Conservation (phyloP, 1,140 invertebrate genomes). For the Augochlora pura region DNA sequence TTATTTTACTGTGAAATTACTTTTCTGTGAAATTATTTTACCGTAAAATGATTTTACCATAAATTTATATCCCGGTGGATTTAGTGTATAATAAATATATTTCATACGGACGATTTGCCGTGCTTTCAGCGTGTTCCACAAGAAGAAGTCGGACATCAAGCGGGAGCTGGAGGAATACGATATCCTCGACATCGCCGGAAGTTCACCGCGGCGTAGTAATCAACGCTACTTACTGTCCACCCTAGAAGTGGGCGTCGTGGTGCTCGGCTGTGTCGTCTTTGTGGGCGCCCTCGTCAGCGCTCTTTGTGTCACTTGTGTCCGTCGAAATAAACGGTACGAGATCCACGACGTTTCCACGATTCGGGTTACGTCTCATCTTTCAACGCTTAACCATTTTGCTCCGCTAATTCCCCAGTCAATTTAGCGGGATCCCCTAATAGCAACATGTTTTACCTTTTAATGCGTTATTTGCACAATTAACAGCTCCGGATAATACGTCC, state of each 20-base stretch:
- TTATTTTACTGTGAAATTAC: too few relatives aligned
- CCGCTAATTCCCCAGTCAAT: too few relatives aligned
- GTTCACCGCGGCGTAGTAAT: conserved; percentile 71
- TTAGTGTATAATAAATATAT: too few relatives aligned
- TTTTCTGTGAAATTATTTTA: too few relatives aligned
- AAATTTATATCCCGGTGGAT: neutral
- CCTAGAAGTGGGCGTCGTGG: conserved; percentile 89
- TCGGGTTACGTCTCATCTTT: neutral
- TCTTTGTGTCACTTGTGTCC: conserved; percentile 88
- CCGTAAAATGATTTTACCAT: too few relatives aligned
- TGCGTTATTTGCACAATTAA: too few relatives aligned
- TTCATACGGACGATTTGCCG: neutral
- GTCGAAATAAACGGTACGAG: conserved; percentile 83
- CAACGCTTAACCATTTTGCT: too few relatives aligned
- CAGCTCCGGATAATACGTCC: too few relatives aligned
- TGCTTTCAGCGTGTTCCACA: conserved; percentile 81
- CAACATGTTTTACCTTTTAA: too few relatives aligned
- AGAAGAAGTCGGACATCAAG: conserved; percentile 83
- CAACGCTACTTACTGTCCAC: conserved; percentile 84
- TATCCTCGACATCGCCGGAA: conserved; percentile 81
- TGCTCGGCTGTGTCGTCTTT: conserved; percentile 89
- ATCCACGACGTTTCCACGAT: conserved; percentile 37
- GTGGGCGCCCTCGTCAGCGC: conserved; percentile 88
- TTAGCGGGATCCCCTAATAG: too few relatives aligned
- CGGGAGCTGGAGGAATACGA: conserved; percentile 81